phyloP scores from a whole-genome alignment of 2,797 vertebrate genomes.

The Coregonus ussuriensis region DNA sequence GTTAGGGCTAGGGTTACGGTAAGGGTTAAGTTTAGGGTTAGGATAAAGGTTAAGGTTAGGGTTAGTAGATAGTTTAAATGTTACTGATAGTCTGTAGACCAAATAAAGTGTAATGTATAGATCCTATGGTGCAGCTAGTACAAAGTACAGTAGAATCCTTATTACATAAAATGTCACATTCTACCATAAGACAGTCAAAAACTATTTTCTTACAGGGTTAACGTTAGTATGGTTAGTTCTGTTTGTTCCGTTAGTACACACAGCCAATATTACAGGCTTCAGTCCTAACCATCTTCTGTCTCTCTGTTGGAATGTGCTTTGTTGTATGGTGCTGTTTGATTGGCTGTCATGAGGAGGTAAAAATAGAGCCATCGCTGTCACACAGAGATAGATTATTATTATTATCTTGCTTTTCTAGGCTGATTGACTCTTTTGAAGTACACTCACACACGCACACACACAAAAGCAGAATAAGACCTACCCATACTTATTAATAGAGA shows the following conservation, averaged over 20 bases:
- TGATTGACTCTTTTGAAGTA: slow-evolving; percentile 8
- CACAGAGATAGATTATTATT: slow-evolving; percentile 36
- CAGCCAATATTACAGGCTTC: neutral
- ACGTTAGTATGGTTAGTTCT: neutral
- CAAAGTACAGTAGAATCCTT: too few species aligned
- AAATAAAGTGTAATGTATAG: neutral
- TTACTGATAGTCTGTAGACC: too few species aligned
- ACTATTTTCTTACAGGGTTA: neutral
- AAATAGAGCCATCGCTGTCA: slow-evolving; percentile 41
- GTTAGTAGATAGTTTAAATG: too few species aligned
- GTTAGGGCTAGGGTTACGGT: too few species aligned
- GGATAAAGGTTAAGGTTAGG: too few species aligned
- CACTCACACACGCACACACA: neutral
- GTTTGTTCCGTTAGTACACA: neutral
- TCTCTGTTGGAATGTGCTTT: neutral
- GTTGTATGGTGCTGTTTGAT: neutral
- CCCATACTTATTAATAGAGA: slow-evolving; percentile 45
- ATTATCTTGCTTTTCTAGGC: neutral
- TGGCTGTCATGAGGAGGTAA: neutral
- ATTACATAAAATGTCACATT: too few species aligned
- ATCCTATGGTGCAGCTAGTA: too few species aligned
- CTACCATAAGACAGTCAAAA: neutral
- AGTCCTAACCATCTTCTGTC: neutral
- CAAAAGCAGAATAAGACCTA: slow-evolving; percentile 3
- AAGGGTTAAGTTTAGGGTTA: too few species aligned